Base-by-base conservation (phyloP, 2,888 invertebrate species). In the Toxonevra muliebris region DNA sequence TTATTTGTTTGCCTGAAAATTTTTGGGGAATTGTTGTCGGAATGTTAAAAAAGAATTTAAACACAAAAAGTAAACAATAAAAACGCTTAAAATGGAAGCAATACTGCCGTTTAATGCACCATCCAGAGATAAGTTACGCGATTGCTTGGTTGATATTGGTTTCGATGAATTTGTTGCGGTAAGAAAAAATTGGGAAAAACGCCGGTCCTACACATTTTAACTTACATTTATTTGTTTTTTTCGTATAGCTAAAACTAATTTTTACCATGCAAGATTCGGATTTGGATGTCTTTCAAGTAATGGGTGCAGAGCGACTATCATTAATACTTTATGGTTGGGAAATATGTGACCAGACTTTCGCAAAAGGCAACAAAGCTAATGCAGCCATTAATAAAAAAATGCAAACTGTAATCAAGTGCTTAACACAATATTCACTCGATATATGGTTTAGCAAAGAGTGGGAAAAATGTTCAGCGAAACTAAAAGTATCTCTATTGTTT, bases 361-460 rank as follows among this genome's bases (percentile, higher is more conserved):
- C 73, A 2, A 64, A 69, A 11, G 54, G 65, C 45, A 65, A 66
- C 41, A 48, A 71, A 8, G 59, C 63, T 2, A 63, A 71, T 41
- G 66, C 69, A 20, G 42, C 57, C 50, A 58, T 53, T 40, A 70
- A 77, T 15, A 66, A 73, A 0, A 52, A 71, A 40, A 50, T 82
- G 41, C 62, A 68, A 4, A 72, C 71, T 11, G 73, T 82, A 3
- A 71, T 75, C 10, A 77, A 75, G 42, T 66, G 76, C 13, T 65
- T 82, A 20, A 74, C 76, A 0, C 76, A 80, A 15, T 78, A 79
- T 66, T 78, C 82, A 3, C 64, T 82, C 61, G 79, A 80, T 30
- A 52, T 82, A n/a, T 77, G 76, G 77, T 78, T 82, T 45, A 78
- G 83, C 43, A 78, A 76, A 52, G 82, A 82, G 61, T 82, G 82